Percentiles rank a stretch among this genome's conserved stretches.
These are phyloP conservation scores for Acanthoscelides obtectus DNA, from an alignment of 2,888 invertebrate genomes.

Conservation along the genomic window DNA sequence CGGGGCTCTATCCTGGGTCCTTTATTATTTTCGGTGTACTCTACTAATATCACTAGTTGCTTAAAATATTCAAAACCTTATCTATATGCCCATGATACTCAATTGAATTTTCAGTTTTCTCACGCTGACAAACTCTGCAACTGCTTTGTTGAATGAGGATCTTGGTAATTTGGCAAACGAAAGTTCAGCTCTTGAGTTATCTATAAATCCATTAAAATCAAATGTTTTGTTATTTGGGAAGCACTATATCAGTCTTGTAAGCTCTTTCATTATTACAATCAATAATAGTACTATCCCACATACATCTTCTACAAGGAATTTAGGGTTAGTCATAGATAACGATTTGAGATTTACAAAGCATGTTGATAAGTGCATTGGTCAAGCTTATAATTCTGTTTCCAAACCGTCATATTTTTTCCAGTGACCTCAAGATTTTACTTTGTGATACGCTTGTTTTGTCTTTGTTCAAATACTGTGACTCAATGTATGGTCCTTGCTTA, in stretches of 20 bases:
- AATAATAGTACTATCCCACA: not conserved
- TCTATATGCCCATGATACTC: not conserved
- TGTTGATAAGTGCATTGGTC: not conserved
- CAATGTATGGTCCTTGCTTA: not conserved
- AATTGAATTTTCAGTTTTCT: not conserved
- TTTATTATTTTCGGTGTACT: not conserved
- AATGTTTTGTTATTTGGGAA: not conserved
- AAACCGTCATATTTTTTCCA: not conserved
- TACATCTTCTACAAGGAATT: not conserved
- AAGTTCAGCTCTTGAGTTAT: no score
- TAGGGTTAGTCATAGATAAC: not conserved
- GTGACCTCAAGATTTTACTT: no score
- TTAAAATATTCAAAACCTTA: not conserved
- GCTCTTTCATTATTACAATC: not conserved
- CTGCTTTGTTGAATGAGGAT: not conserved
- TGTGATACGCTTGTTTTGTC: no score
- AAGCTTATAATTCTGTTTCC: no score
- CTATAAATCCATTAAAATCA: not conserved
- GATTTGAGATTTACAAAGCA: not conserved
- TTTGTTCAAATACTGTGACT: not conserved
- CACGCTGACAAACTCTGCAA: not conserved
- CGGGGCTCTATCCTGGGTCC: not conserved
- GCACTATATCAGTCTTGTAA: not conserved
- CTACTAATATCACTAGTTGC: not conserved
- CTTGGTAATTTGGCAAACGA: no score